A percentile compares a stretch with the other conserved stretches of the same genome.
phyloP scores from a whole-genome alignment of 1,140 invertebrate species.

The Latrodectus geometricus region DNA sequence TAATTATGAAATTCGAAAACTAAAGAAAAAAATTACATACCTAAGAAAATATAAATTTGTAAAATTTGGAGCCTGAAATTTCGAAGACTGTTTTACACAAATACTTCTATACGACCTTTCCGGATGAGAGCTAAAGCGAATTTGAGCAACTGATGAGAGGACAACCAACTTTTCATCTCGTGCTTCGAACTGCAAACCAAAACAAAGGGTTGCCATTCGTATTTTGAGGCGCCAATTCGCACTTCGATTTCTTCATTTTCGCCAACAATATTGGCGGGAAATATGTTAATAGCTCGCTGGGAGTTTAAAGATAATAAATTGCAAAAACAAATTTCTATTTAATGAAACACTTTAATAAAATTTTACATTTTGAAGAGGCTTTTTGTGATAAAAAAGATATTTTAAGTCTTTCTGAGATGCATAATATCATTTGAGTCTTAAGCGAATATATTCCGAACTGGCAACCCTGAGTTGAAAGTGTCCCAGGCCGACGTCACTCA shows the following conservation, averaged over 20 bases:
- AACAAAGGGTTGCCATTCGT: conserved; percentile 33
- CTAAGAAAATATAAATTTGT: too few relatives aligned
- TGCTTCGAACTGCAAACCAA: conserved; percentile 6
- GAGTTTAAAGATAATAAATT: background rate
- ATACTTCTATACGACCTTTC: background rate
- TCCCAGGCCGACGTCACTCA: conserved; percentile 16
- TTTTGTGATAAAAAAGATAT: background rate
- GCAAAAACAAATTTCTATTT: background rate
- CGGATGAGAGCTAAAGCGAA: background rate
- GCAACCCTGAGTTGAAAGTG: background rate
- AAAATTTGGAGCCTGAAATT: background rate
- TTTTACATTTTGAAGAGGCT: background rate
- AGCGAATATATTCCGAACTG: background rate
- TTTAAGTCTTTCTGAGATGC: background rate
- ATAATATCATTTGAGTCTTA: background rate
- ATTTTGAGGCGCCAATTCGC: background rate
- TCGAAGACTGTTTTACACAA: background rate
- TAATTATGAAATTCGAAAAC: background rate
- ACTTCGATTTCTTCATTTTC: background rate
- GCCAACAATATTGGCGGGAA: background rate
- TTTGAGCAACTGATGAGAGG: background rate
- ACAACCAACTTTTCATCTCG: conserved; percentile 31
- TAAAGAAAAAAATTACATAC: background rate
- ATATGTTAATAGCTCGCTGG: too few relatives aligned
- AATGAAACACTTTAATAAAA: background rate